A percentile compares a stretch with the other conserved stretches of the same genome.
phyloP scores from a whole-genome alignment of 2,888 invertebrate species.

The Barypeithes pellucidus region DNA sequence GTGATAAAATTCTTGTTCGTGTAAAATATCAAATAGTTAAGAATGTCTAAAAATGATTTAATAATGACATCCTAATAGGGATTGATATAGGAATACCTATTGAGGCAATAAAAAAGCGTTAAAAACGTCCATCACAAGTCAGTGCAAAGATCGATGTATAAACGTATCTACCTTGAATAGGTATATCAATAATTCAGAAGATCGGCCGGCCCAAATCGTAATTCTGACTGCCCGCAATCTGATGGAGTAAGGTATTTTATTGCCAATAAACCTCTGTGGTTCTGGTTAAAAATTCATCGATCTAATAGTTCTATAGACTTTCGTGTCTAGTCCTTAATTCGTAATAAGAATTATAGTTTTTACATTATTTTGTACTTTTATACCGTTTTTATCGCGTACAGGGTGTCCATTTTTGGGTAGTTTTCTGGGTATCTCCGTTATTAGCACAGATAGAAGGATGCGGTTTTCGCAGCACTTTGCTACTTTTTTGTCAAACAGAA shows the following conservation, averaged over 20 bases:
- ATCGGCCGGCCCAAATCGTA: background rate
- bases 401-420: too few relatives aligned
- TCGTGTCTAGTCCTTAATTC: background rate
- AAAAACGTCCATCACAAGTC: background rate
- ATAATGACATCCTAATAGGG: background rate
- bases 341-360: too few relatives aligned
- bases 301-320: background rate
- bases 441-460: too few relatives aligned
- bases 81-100: too few relatives aligned
- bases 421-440: too few relatives aligned
- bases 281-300: background rate
- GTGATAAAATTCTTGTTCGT: too few relatives aligned
- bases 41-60: too few relatives aligned
- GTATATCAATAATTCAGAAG: constrained; percentile 7
- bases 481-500: too few relatives aligned
- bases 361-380: too few relatives aligned
- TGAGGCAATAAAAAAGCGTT: background rate
- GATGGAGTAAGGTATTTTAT: background rate
- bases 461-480: too few relatives aligned
- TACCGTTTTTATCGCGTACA: too few relatives aligned
- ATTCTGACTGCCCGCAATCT: background rate
- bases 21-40: too few relatives aligned
- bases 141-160: background rate
- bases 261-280: background rate
- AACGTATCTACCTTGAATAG: background rate